Evolutionary conservation across 92 coral and sea anemone genomes (phyloP).

Genomic region (Anthopleura xanthogrammica): DNA sequence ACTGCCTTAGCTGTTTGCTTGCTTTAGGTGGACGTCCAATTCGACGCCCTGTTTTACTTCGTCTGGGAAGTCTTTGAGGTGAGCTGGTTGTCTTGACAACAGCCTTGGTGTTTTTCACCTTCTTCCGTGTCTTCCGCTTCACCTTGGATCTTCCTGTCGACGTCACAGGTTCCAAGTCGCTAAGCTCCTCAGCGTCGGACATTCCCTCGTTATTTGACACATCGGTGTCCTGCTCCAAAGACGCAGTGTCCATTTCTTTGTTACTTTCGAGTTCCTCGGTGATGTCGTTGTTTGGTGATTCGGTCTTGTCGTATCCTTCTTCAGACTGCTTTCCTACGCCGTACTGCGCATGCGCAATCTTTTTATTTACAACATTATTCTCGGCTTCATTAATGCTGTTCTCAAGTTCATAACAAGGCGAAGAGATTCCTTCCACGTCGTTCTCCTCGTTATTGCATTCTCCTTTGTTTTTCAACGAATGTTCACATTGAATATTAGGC

Average conservation of each 20-base stretch:
- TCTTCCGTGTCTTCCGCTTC: conserved; percentile 72
- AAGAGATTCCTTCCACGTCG: not conserved
- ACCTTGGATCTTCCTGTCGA: conserved; percentile 57
- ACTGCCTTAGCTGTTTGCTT: conserved; percentile 32
- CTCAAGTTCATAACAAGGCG: conserved; percentile 1
- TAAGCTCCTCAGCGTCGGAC: conserved; percentile 87
- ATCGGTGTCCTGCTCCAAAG: conserved; percentile 59
- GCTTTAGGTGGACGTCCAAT: conserved; percentile 67
- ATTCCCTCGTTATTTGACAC: conserved; percentile 78
- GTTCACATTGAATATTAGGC: conserved; percentile 93
- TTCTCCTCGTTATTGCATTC: not conserved
- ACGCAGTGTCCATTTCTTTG: conserved; percentile 35
- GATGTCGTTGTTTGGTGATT: not conserved
- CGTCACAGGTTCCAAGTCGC: conserved; percentile 59
- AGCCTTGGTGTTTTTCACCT: conserved; percentile 46
- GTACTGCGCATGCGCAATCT: conserved; percentile 1
- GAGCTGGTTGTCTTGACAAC: conserved; percentile 42
- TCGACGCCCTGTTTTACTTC: conserved; percentile 55
- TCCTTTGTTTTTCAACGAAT: conserved; percentile 58
- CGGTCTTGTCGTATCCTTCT: not conserved
- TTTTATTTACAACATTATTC: not conserved
- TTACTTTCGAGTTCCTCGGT: conserved; percentile 36
- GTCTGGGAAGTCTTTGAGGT: conserved; percentile 51
- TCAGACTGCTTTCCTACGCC: not conserved
- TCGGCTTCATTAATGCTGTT: conserved; percentile 5